Conservation (phyloP, 2,888 invertebrate genomes). For the Hemicrepidius hirtus region DNA sequence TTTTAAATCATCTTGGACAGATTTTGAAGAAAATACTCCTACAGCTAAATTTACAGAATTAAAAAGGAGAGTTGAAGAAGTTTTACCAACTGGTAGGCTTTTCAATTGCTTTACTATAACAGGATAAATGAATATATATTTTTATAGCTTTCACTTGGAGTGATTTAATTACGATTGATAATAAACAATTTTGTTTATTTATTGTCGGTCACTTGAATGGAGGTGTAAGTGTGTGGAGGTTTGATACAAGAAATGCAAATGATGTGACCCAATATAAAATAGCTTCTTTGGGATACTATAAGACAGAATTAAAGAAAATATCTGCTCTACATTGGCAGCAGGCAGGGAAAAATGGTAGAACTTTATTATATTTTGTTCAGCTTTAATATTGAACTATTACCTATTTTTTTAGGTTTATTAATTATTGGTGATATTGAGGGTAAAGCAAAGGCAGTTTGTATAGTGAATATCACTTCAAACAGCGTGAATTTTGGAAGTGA, state of each 20-base stretch:
- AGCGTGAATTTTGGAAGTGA: conserved; percentile 54
- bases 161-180: conserved; percentile 59
- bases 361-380: background rate
- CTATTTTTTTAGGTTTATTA: conserved; percentile 57
- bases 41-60: conserved; percentile 60
- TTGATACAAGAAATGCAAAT: conserved; percentile 57
- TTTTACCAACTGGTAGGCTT: conserved; percentile 62
- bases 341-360: conserved; percentile 57
- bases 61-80: conserved; percentile 60
- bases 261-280: conserved; percentile 53
- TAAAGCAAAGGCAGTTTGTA: conserved; percentile 60
- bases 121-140: conserved; percentile 23
- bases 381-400: background rate
- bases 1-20: conserved; percentile 57
- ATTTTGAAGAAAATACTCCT: conserved; percentile 49
- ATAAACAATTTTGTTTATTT: conserved; percentile 59
- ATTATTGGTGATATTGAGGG: conserved; percentile 64
- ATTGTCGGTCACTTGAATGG: conserved; percentile 67
- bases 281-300: conserved; percentile 60
- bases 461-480: conserved; percentile 59
- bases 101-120: conserved; percentile 26
- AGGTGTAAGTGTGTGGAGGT: conserved; percentile 64
- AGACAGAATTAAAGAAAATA: conserved; percentile 60
- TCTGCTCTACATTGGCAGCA: conserved; percentile 63
- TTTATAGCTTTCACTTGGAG: conserved; percentile 68